Evolutionary conservation across 2,797 vertebrate genomes (phyloP), one percentile per base, ranked within the genome.

Genomic region (Tachyglossus aculeatus): DNA sequence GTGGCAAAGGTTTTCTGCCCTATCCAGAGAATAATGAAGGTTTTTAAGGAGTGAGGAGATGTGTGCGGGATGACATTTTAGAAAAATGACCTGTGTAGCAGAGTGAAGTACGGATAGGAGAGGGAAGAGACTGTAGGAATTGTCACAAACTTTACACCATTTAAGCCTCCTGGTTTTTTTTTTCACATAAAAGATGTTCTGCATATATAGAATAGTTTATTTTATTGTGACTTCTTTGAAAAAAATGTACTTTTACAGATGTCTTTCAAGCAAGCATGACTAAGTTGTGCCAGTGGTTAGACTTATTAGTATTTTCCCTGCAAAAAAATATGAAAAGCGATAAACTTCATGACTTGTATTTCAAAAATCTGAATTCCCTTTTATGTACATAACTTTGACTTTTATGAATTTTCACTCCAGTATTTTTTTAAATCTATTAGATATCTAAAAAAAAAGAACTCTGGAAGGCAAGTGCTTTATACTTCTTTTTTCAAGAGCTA

Each of bases 161-260:
- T 24, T 22, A 10, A 19, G 4, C 5, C 18, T 48, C 45, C 27
- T 31, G 31, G 24, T 48, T 7, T 45, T 25, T 40, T 48, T 27
- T 39, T 39, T 13, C 14, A 25, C 15, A 18, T 15, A 3, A 4
- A 10, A 48, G n/a, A 18, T 27, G 15, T 48, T 18, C 21, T 48
- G 16, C 10, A 27, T 19, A 29, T 18, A 31, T 19, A 48, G 48
- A 19, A 11, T 27, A 31, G 24, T 12, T n/a, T 48, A 27, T 19
- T 27, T 15, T 3, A 16, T 4, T 48, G 24, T 25, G 44, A 15
- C 24, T 31, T 48, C n/a, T 18, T 48, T 31, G 31, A n/a, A 48
- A 48, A 27, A 57, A 57, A 39, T 41, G 67, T 77, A 27, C 27
- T 47, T 47, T 77, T 75, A 53, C 50, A 41, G 31, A 2, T 21